phyloP scores from a whole-genome alignment of 1,140 invertebrate species.

The Euwallacea similis region DNA sequence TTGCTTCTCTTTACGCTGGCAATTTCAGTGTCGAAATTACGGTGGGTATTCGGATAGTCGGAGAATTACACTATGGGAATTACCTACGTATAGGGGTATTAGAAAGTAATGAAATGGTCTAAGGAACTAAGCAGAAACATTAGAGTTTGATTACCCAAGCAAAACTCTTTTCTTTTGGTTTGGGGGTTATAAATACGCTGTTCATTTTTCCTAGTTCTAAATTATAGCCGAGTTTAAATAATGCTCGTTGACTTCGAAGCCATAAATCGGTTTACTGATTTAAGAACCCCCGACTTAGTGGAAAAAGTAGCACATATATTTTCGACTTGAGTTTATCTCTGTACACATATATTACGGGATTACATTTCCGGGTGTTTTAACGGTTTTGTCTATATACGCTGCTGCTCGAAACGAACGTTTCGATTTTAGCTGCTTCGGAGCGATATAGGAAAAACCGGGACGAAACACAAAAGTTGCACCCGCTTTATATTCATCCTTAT shows the following conservation, averaged over 20 bases:
- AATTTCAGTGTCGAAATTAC: conserved; percentile 9
- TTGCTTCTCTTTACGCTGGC: conserved; percentile 12
- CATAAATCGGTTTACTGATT: conserved; percentile 31
- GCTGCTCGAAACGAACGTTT: background rate
- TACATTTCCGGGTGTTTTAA: conserved; percentile 28
- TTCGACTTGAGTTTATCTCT: conserved; percentile 31
- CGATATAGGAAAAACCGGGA: background rate
- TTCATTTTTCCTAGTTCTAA: conserved; percentile 20
- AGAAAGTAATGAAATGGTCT: conserved; percentile 3
- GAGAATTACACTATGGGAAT: conserved; percentile 10
- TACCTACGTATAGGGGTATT: background rate
- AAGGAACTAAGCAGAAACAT: no score
- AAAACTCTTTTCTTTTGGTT: no score
- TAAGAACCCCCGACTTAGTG: conserved; percentile 24
- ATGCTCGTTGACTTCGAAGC: conserved; percentile 22
- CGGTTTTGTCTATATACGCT: conserved; percentile 14
- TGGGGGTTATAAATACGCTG: background rate
- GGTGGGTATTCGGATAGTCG: background rate
- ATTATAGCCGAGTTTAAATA: conserved; percentile 20
- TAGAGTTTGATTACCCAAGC: no score
- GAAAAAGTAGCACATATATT: conserved; percentile 31
- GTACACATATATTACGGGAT: conserved; percentile 33
- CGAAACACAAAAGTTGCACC: no score
- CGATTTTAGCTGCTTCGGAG: background rate
- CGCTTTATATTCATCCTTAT: no score